Percentiles rank a stretch among this genome's conserved stretches.
Conservation (phyloP, 2,888 invertebrate genomes). For the Epinotia brunnichana region DNA sequence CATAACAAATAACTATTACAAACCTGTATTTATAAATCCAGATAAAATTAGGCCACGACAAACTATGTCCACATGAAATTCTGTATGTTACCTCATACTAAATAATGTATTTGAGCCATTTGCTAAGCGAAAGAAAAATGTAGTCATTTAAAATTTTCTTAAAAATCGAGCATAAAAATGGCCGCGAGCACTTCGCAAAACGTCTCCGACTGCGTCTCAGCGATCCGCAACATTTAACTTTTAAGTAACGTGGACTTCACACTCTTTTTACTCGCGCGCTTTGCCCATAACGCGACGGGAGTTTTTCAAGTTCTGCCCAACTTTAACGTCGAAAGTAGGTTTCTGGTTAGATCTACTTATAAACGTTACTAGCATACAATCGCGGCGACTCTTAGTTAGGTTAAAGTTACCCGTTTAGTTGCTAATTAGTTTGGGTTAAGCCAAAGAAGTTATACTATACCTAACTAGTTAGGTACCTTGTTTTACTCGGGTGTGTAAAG, state of each 20-base stretch:
- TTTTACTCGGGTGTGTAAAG: neutral
- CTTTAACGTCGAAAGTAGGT: conserved; percentile 63
- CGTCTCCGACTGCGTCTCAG: conserved; percentile 59
- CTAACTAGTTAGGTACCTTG: neutral
- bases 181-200: conserved; percentile 48
- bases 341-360: conserved; percentile 27
- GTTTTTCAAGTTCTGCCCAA: conserved; percentile 59
- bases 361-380: conserved; percentile 24
- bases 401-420: conserved; percentile 15
- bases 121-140: too few relatives aligned
- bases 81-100: too few relatives aligned
- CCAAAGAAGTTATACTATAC: neutral
- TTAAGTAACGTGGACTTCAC: conserved; percentile 60
- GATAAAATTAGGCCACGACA: too few relatives aligned
- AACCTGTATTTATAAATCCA: too few relatives aligned
- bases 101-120: too few relatives aligned
- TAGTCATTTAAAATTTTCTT: too few relatives aligned
- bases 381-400: neutral
- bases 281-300: conserved; percentile 68
- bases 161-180: neutral
- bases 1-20: too few relatives aligned
- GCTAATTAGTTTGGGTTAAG: conserved; percentile 2
- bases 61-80: too few relatives aligned
- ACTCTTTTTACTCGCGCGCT: conserved; percentile 58
- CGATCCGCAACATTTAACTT: conserved; percentile 69